Base-by-base conservation (phyloP, 1,140 invertebrate species). In the Lasioglossum albipes region DNA sequence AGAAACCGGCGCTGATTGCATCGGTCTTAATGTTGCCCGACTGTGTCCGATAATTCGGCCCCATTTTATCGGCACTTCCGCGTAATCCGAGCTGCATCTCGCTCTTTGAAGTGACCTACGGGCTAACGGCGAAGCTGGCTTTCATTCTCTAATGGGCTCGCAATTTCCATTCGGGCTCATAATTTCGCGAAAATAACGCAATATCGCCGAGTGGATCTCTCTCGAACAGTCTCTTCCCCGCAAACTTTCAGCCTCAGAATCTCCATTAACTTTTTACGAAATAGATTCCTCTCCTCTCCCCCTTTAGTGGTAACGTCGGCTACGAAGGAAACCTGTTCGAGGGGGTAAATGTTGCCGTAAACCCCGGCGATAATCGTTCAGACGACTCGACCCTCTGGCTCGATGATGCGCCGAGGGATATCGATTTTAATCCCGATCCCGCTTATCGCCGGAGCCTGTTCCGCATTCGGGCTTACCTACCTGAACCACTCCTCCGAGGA, bases 1-100 rank as follows among this genome's bases (percentile, higher is more conserved):
- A 74, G 77, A 74, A 79, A 79, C 59, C 49, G 45, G 20, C 64
- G 42, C 72, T 80, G 79, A 80, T 80, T 75, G 79, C 79, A 65
- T 61, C 41, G 71, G 52, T 65, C 79, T 75, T 80, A 80, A 80
- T 80, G 57, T 75, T 16, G 57, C 41, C 22, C 64, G 72, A 68
- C 74, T 52, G 54, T 7, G 42, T 6, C 49, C 36, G 73, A 70
- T 81, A 81, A 81, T 70, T 81, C 45, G 65, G n/a, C 57, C 36
- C 41, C 16, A 65, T 69, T 70, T 69, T 76, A 70, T 81, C 57
- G 45, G 62, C 41, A 22, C 22, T 59, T 36, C 45, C 22, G 41
- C 54, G 54, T 41, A 75, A 75, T 75, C 70, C 42, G n/a, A 49
- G 12, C n/a, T 4, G 49, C 71, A 36, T 70, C 41, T 75, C 52